phyloP scores from a whole-genome alignment of 2,113 vertebrate species.

The Sinosuthora webbiana region DNA sequence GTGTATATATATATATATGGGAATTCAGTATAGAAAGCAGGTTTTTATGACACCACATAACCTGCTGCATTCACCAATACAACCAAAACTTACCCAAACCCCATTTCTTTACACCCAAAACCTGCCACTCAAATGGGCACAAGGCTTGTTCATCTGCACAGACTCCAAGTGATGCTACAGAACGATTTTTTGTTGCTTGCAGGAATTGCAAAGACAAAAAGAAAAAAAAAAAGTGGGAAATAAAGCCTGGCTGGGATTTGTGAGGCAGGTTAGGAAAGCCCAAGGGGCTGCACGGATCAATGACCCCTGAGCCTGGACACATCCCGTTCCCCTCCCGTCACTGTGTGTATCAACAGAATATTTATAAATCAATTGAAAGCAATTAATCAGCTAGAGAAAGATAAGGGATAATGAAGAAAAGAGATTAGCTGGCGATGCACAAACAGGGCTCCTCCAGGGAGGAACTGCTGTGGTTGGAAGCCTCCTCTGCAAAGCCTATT shows the following conservation, averaged over 20 bases:
- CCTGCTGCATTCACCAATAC: accelerated
- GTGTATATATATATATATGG: too few species aligned
- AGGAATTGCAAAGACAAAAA: neutral
- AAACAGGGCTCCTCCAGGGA: neutral
- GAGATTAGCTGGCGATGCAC: conserved; percentile 30
- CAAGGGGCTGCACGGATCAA: neutral
- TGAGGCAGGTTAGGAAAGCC: neutral
- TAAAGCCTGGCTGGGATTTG: neutral
- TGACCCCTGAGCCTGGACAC: neutral
- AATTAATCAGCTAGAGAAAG: conserved; percentile 50
- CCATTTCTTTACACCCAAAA: neutral
- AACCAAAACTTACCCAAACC: neutral
- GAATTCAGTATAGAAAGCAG: neutral
- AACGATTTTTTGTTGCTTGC: neutral
- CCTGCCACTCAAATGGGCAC: accelerated
- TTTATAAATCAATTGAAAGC: conserved; percentile 49
- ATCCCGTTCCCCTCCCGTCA: neutral
- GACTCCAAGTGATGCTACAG: neutral
- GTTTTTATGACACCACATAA: neutral
- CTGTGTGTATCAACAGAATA: neutral
- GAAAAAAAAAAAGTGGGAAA: neutral
- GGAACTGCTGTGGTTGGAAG: conserved; percentile 29
- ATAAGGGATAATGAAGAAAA: conserved; percentile 44
- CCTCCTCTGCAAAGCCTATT: conserved; percentile 45
- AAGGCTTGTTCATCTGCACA: accelerated